Evolutionary conservation across 2,797 vertebrate genomes (phyloP).

Genomic region (Kryptopterus vitreolus): DNA sequence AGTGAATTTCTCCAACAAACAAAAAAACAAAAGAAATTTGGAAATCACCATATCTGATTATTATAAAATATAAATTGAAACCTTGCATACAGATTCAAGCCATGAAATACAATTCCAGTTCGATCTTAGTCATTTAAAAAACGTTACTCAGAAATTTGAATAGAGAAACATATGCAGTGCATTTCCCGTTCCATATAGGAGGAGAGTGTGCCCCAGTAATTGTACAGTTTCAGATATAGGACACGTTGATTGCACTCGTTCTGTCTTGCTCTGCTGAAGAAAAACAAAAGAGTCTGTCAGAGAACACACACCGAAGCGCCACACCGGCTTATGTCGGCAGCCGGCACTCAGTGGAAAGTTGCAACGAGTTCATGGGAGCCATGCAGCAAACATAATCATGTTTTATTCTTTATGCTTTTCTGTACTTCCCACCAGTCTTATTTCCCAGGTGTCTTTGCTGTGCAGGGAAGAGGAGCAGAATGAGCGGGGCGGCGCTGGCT

Average conservation of each 20-base stretch:
- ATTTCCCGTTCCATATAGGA: background rate
- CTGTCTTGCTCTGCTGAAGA: slow-evolving; percentile 36
- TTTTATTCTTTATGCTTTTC: background rate
- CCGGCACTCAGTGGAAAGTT: background rate
- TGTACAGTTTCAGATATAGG: slow-evolving; percentile 6
- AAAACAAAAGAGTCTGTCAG: slow-evolving; percentile 49
- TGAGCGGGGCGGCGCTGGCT: slow-evolving; percentile 91
- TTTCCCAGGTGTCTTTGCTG: slow-evolving; percentile 30
- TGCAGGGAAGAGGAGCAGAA: slow-evolving; percentile 57
- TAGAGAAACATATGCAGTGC: background rate
- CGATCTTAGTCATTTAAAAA: background rate
- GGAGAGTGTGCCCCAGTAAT: no score
- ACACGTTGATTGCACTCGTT: background rate
- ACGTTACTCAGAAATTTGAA: no score
- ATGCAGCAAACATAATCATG: background rate
- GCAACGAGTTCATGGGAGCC: background rate
- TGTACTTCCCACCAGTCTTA: background rate
- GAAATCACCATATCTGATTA: background rate
- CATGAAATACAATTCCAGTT: no score
- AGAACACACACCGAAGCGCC: background rate
- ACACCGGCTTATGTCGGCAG: background rate
- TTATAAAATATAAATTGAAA: background rate
- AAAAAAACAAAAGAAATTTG: background rate
- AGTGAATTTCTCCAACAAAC: no score
- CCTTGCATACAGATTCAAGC: background rate